Evolutionary conservation across 2,113 vertebrate genomes (phyloP), one percentile per base, ranked within the genome.

Genomic region (Clarias macrocephalus): DNA sequence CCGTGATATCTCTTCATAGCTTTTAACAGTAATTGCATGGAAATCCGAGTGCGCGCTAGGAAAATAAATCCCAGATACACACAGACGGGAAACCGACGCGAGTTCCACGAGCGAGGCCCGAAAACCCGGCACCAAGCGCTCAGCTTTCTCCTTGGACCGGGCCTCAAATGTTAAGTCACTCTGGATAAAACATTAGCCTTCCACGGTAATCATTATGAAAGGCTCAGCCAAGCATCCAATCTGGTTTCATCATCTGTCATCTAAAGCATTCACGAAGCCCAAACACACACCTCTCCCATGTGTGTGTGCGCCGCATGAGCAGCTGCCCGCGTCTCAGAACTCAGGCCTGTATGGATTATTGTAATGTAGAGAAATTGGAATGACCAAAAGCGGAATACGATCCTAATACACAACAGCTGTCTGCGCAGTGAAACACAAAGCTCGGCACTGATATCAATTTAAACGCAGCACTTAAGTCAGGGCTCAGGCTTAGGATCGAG

Each of bases 161-260:
- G 57, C 37, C 30, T 81, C 3, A 25, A 23, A 3, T 80, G 56
- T 12, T 48, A 33, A 13, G 57, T 33, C 59, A 62, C 57, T 81
- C 79, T 62, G 79, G 56, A 42, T 62, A 25, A 62, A 30, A 81
- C 30, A 42, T 62, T 62, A 81, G 10, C 19, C 30, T 25, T 60
- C 25, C 57, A 21, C 12, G 23, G 30, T 62, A 42, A 81, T 25
- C 37, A 81, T 42, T 7, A 12, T 37, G 6, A 81, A 62, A 57
- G 60, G 19, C 30, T 33, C 54, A 30, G 13, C 54, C 25, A 77
- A 77, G n/a, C 56, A 59, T 59, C 30, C 33, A 80, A 54, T 68
- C 56, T 70, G 83, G 83, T 72, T 82, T 85, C 65, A 81, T 84
- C 85, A 85, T 89, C 86, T 80, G 86, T 86, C 72, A 83, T 48